These are phyloP conservation scores for Tortricodes alternella DNA, from an alignment of 2,888 invertebrate species.

Conservation along the genomic window DNA sequence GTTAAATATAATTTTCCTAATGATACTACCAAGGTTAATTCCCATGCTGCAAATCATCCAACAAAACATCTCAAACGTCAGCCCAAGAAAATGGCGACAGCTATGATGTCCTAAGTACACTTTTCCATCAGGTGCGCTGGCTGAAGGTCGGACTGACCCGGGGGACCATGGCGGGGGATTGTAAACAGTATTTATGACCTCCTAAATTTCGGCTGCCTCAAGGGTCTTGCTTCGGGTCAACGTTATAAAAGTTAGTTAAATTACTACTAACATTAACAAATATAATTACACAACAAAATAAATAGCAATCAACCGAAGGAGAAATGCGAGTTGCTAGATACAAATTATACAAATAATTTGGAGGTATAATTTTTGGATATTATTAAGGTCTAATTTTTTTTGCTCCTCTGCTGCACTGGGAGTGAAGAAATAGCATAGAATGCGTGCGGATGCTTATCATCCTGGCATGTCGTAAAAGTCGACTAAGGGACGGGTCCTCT, in stretches of 20 bases:
- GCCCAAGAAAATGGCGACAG: neutral
- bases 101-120: slow-evolving; percentile 13
- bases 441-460: too few relatives aligned
- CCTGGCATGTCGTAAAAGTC: too few relatives aligned
- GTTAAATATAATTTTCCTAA: neutral
- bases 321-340: too few relatives aligned
- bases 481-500: too few relatives aligned
- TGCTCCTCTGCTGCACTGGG: too few relatives aligned
- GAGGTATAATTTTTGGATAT: too few relatives aligned
- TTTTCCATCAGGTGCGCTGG: slow-evolving; percentile 36
- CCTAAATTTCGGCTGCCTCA: slow-evolving; percentile 38
- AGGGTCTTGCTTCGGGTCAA: slow-evolving; percentile 20
- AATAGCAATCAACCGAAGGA: too few relatives aligned
- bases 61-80: neutral
- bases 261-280: neutral
- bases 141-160: slow-evolving; percentile 35
- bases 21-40: too few relatives aligned
- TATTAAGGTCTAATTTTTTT: too few relatives aligned
- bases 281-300: neutral
- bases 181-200: slow-evolving; percentile 47
- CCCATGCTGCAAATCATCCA: neutral
- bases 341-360: too few relatives aligned
- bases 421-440: too few relatives aligned
- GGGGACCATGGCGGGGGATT: slow-evolving; percentile 34
- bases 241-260: slow-evolving; percentile 18